Conservation (phyloP, 2,888 invertebrate species). For the Acanthosepion lycidas region DNA sequence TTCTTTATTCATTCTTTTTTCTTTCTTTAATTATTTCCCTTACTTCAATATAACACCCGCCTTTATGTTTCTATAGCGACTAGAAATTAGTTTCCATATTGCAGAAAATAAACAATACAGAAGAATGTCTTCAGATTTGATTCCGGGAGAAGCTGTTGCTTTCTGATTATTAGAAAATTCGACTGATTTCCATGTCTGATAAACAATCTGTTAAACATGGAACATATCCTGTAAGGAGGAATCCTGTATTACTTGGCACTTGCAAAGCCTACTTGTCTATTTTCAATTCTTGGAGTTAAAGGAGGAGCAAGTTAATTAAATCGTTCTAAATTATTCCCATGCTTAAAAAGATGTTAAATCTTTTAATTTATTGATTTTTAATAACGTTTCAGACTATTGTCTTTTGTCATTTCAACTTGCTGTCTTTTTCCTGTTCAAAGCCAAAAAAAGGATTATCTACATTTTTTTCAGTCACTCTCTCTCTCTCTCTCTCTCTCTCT, state of each 20-base stretch:
- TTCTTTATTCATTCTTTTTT: no score
- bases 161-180: background rate
- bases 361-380: background rate
- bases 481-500: no score
- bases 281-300: background rate
- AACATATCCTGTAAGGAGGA: background rate
- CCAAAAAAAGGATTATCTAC: no score
- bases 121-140: background rate
- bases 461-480: no score
- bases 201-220: background rate
- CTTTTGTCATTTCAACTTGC: no score
- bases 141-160: background rate
- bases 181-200: constrained; percentile 15
- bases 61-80: no score
- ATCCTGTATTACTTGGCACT: background rate
- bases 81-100: background rate
- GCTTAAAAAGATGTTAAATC: background rate
- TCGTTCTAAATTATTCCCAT: background rate
- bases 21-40: no score
- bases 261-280: background rate
- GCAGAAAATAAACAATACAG: background rate
- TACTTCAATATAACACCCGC: no score
- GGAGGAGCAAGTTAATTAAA: background rate
- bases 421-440: no score
- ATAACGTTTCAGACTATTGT: no score